Percentiles rank a stretch among this genome's conserved stretches.
These are phyloP conservation scores for Enteromius paludinosus DNA, from an alignment of 2,797 vertebrate species.

Conservation along the genomic window DNA sequence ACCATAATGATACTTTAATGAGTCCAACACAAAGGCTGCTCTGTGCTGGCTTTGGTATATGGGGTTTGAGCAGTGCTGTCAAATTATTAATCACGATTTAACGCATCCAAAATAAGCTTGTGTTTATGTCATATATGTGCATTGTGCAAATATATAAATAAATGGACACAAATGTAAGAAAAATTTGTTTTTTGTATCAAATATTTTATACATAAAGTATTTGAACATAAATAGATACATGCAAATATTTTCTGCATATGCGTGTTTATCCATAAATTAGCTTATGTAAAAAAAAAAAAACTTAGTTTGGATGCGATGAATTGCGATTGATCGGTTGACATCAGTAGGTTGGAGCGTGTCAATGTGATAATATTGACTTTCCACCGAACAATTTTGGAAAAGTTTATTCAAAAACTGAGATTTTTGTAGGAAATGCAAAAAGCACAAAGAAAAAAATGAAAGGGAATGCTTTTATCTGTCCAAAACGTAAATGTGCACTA, in stretches of 20 bases:
- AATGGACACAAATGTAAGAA: not conserved
- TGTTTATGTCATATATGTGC: not conserved
- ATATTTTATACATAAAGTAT: too few relatives aligned
- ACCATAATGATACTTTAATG: slow-evolving; percentile 43
- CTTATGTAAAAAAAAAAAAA: not conserved
- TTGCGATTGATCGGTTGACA: not conserved
- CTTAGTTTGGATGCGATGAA: not conserved
- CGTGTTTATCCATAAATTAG: not conserved
- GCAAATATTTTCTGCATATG: not conserved
- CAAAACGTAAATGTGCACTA: not conserved
- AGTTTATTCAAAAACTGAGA: not conserved
- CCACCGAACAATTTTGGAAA: not conserved
- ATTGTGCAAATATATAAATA: not conserved
- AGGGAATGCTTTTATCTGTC: not conserved
- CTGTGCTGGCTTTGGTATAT: slow-evolving; percentile 4
- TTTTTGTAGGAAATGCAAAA: not conserved
- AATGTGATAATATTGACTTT: not conserved
- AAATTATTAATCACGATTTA: not conserved
- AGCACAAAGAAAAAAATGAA: not conserved
- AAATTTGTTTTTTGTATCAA: not conserved
- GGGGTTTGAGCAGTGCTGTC: not conserved
- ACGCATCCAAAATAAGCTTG: not conserved
- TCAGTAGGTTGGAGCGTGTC: not conserved
- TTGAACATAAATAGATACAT: too few relatives aligned
- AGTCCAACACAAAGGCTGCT: slow-evolving; percentile 33